These are phyloP conservation scores for Paratrypauchen microcephalus DNA, from an alignment of 2,797 vertebrate genomes.

Conservation along the genomic window DNA sequence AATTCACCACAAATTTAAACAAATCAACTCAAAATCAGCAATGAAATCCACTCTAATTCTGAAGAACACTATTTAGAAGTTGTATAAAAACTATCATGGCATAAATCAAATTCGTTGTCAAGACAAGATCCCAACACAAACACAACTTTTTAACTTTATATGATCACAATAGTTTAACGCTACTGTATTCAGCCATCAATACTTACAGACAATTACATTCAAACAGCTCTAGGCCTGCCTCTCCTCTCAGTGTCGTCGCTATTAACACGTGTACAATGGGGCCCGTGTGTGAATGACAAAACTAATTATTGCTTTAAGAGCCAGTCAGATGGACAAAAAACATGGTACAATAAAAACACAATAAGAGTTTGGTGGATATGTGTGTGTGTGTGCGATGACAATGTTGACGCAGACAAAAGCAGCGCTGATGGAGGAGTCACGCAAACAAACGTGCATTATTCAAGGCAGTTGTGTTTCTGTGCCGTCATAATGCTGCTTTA, in stretches of 20 bases:
- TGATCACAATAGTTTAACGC: conserved; percentile 3
- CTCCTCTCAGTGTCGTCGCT: conserved; percentile 49
- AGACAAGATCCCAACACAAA: neutral
- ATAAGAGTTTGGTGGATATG: conserved; percentile 66
- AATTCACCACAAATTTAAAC: too few species aligned
- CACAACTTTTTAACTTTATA: conserved; percentile 2
- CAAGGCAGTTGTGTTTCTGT: conserved; percentile 71
- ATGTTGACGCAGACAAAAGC: conserved; percentile 69
- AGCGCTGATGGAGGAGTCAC: conserved; percentile 70
- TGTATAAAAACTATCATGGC: neutral
- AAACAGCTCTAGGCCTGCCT: conserved; percentile 37
- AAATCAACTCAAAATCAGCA: too few species aligned
- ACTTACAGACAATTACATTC: conserved; percentile 30
- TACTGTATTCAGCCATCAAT: conserved; percentile 7
- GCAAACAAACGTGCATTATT: conserved; percentile 75
- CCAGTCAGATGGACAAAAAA: conserved; percentile 66
- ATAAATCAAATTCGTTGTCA: neutral
- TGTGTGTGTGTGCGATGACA: conserved; percentile 51
- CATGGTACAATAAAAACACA: conserved; percentile 60
- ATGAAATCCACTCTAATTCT: too few species aligned
- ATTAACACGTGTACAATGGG: conserved; percentile 63
- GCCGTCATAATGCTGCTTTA: conserved; percentile 67
- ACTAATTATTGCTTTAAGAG: conserved; percentile 70
- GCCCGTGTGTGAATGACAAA: conserved; percentile 65
- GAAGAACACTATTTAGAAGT: neutral